A percentile compares a stretch with the other conserved stretches of the same genome.
Conservation (phyloP, 1,140 invertebrate species). For the Hycleus cichorii region DNA sequence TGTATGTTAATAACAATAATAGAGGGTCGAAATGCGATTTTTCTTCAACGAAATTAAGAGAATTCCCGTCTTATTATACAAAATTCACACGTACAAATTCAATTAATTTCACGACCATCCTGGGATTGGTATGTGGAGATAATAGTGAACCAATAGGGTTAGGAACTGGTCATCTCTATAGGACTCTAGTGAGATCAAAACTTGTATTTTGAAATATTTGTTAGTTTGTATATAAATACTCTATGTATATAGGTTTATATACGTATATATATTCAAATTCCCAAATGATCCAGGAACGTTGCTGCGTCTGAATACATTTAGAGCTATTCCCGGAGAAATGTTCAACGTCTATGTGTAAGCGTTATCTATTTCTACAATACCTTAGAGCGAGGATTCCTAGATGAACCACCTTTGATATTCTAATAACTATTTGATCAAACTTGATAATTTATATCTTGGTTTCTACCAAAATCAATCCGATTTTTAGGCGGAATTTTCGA, state of each 20-base stretch:
- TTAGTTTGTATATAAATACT: no score
- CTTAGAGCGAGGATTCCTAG: constrained; percentile 34
- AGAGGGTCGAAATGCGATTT: no score
- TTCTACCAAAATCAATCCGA: neutral
- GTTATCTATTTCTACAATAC: constrained; percentile 24
- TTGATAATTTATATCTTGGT: constrained; percentile 35
- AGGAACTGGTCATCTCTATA: constrained; percentile 19
- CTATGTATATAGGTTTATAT: no score
- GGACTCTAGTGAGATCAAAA: constrained; percentile 28
- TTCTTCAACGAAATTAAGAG: constrained; percentile 12
- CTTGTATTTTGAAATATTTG: constrained; percentile 24
- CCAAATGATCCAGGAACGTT: constrained; percentile 31
- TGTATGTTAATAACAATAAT: constrained; percentile 4
- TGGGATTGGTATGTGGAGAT: neutral
- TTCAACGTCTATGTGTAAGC: no score
- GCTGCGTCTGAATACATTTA: constrained; percentile 34
- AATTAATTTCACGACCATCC: no score
- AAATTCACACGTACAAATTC: no score
- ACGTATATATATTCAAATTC: constrained; percentile 37
- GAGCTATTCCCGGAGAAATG: constrained; percentile 14
- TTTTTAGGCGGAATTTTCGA: no score
- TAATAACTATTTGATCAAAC: constrained; percentile 31
- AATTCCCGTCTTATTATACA: no score
- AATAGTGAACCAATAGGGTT: constrained; percentile 31
- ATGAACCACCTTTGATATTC: constrained; percentile 39